These are phyloP conservation scores for Mareca penelope DNA, from an alignment of 2,797 vertebrate genomes.

Conservation along the genomic window DNA sequence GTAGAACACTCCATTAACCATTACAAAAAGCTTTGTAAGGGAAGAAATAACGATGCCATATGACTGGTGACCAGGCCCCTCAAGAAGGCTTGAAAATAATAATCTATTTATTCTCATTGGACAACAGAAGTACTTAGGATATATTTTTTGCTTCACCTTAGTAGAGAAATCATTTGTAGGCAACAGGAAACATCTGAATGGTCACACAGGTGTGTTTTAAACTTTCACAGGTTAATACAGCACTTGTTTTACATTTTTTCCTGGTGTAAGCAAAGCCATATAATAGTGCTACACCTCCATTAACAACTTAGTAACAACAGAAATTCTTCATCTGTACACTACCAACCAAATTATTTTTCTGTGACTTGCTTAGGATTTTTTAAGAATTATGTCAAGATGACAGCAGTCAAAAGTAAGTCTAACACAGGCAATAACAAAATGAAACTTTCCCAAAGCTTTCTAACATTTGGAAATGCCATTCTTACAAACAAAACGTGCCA, in stretches of 20 bases:
- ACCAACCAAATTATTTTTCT: background rate
- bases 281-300: background rate
- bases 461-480: background rate
- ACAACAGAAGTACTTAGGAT: accelerated
- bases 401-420: background rate
- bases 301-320: background rate
- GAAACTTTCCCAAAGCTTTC: background rate
- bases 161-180: background rate
- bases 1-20: background rate
- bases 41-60: background rate
- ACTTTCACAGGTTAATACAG: background rate
- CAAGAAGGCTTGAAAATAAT: background rate
- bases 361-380: too few relatives aligned
- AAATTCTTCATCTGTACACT: background rate
- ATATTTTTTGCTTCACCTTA: background rate
- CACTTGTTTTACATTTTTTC: background rate
- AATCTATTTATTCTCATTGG: background rate
- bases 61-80: background rate
- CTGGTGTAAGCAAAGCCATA: background rate
- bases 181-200: background rate
- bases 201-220: background rate
- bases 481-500: background rate
- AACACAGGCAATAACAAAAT: background rate
- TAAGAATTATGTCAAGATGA: background rate
- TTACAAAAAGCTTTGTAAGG: background rate